Evolutionary conservation across 2,797 vertebrate species (phyloP).

Genomic region (Gila robusta): DNA sequence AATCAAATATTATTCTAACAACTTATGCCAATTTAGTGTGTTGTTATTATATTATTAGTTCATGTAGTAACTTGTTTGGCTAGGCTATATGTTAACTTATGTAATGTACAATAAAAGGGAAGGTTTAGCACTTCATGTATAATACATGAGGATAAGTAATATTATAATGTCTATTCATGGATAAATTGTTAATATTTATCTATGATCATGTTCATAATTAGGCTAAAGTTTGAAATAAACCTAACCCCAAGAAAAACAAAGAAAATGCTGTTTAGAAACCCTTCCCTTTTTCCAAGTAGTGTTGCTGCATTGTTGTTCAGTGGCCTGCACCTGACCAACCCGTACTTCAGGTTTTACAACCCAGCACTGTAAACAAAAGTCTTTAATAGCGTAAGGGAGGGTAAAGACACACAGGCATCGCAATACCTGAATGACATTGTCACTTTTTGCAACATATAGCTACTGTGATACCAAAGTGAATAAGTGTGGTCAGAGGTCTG

Average conservation of each 20-base stretch:
- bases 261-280: background rate
- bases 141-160: no score
- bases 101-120: background rate
- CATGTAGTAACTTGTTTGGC: background rate
- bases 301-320: background rate
- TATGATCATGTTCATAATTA: background rate
- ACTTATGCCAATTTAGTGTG: background rate
- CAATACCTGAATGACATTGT: background rate
- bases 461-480: no score
- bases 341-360: constrained; percentile 23
- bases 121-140: background rate
- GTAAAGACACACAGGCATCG: background rate
- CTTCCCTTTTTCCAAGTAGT: background rate
- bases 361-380: constrained; percentile 1
- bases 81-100: background rate
- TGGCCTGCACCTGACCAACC: background rate
- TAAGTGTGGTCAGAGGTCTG: background rate
- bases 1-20: no score
- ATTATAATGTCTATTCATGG: background rate
- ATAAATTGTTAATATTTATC: background rate
- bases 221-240: background rate
- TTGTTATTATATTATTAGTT: background rate
- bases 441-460: background rate
- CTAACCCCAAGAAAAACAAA: background rate
- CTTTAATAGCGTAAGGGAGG: background rate